Conservation (phyloP, 2,797 vertebrate genomes). For the Odontamblyopus lacepedii region DNA sequence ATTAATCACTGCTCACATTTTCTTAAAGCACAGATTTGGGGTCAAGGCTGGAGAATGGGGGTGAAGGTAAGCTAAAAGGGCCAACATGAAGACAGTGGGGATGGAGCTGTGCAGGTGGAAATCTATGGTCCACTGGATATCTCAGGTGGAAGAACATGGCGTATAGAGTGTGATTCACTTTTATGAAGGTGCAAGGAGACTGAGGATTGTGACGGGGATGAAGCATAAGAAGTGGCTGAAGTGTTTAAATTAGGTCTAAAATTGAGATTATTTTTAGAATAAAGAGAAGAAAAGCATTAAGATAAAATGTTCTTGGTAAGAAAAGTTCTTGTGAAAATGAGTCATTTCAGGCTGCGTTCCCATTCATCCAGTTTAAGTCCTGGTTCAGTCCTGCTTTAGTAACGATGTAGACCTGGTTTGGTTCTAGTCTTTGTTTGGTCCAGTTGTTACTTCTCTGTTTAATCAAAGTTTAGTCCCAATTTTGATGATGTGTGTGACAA, state of each 20-base stretch:
- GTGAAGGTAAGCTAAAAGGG: constrained; percentile 53
- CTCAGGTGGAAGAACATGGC: constrained; percentile 17
- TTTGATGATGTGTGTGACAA: no score
- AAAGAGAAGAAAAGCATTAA: neutral
- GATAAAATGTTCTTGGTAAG: neutral
- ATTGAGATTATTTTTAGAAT: neutral
- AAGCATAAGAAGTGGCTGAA: neutral
- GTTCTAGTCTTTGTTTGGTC: no score
- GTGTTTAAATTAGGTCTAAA: no score
- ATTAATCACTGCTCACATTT: constrained; percentile 79
- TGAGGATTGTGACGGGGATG: neutral
- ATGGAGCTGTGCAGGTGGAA: constrained; percentile 10
- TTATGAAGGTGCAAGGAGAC: constrained; percentile 22
- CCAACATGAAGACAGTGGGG: constrained; percentile 36
- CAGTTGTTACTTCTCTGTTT: no score
- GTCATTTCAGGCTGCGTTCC: neutral
- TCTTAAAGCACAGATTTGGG: constrained; percentile 50
- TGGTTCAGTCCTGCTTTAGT: neutral
- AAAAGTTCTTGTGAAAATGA: neutral
- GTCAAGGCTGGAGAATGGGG: constrained; percentile 41
- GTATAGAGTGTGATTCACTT: constrained; percentile 33
- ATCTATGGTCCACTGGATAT: constrained; percentile 14
- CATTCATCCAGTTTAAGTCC: neutral
- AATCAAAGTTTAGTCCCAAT: no score
- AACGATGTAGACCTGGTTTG: neutral